Conservation (phyloP, 2,797 vertebrate genomes). For the Amazonetta brasiliensis region DNA sequence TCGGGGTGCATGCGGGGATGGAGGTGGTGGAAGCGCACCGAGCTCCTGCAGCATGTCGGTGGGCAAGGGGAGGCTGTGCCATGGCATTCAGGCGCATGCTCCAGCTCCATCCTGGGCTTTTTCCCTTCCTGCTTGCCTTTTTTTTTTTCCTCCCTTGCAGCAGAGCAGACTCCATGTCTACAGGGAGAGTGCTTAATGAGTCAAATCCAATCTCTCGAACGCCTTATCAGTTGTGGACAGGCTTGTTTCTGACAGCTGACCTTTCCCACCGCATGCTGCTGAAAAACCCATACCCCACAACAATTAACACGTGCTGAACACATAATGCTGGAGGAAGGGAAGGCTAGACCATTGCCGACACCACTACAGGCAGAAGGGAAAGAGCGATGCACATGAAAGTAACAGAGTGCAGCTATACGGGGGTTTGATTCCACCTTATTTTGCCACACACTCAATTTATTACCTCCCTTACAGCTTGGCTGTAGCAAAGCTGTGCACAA, state of each 20-base stretch:
- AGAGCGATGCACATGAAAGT: conserved; percentile 7
- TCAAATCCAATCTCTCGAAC: conserved; percentile 65
- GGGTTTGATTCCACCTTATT: conserved; percentile 3
- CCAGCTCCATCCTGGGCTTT: not conserved
- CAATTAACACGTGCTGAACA: conserved; percentile 67
- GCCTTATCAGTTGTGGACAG: conserved; percentile 74
- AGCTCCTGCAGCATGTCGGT: fast-evolving
- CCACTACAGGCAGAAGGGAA: not conserved
- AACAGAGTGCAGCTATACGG: not conserved
- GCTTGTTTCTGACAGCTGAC: conserved; percentile 73
- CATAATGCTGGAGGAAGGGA: not conserved
- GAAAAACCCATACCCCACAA: conserved; percentile 53
- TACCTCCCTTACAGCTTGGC: not conserved
- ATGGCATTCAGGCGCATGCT: not conserved
- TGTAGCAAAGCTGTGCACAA: conserved; percentile 23
- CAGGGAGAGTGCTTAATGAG: conserved; percentile 66
- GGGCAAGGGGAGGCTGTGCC: not conserved
- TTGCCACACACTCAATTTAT: not conserved
- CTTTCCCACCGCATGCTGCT: conserved; percentile 50
- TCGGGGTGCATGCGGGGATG: fast-evolving
- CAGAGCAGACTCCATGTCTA: conserved; percentile 45
- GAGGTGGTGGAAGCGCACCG: fast-evolving
- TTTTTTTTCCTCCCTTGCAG: not conserved
- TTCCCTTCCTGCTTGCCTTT: not conserved
- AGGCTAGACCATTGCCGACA: not conserved